Evolutionary conservation across 2,113 vertebrate genomes (phyloP).

Genomic region (Epinephelus fuscoguttatus): DNA sequence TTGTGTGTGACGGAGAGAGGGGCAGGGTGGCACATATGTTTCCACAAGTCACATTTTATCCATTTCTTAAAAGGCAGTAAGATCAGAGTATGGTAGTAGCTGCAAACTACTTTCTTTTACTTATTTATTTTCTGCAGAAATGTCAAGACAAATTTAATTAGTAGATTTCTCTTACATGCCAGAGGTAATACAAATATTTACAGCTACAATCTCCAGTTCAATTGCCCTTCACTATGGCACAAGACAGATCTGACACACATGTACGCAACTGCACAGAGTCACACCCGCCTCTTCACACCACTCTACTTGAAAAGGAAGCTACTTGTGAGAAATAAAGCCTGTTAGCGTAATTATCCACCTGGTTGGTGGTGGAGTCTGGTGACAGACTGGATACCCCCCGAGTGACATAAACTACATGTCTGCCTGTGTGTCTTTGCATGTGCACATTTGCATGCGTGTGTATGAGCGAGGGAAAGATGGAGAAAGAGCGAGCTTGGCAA

Average conservation of each 20-base stretch:
- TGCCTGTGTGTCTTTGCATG: constrained; percentile 36
- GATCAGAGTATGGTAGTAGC: neutral
- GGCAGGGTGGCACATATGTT: neutral
- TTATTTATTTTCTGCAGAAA: neutral
- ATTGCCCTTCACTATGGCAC: neutral
- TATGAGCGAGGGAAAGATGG: neutral
- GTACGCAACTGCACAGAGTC: neutral
- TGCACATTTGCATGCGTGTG: constrained; percentile 4
- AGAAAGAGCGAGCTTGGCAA: neutral
- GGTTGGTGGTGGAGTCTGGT: constrained; percentile 43
- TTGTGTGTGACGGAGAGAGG: neutral
- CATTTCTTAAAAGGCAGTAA: neutral
- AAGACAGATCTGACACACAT: neutral
- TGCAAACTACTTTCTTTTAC: neutral
- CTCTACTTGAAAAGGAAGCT: neutral
- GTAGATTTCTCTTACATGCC: neutral
- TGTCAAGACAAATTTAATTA: neutral
- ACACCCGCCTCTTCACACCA: neutral
- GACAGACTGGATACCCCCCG: constrained; percentile 44
- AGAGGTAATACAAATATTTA: neutral
- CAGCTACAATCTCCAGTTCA: neutral
- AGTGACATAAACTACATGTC: constrained; percentile 32
- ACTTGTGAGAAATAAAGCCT: constrained; percentile 42
- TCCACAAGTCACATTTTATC: neutral
- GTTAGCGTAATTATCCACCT: constrained; percentile 47